Evolutionary conservation across 2,797 vertebrate genomes (phyloP), one percentile per base, ranked within the genome.

Genomic region (Bradypodion ventrale): DNA sequence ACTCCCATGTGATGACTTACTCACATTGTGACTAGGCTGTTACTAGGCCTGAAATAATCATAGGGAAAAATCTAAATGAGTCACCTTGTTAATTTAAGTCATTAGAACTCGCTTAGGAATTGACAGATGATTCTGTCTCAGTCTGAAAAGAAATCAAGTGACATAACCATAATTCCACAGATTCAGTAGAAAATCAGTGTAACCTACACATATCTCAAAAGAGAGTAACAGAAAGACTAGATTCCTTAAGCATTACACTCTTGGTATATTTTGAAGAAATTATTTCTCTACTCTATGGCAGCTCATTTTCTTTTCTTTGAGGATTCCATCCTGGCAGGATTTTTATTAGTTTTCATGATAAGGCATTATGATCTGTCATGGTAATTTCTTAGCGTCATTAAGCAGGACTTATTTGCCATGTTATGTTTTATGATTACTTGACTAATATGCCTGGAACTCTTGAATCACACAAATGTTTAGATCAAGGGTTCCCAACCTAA

Each of bases 1-100:
- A 27, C 7, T 46, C 49, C 15, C 23, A 37, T 75, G 49, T 56
- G n/a, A 75, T 44, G 27, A 75, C 27, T 75, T 68, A 40, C 15
- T 75, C 72, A 85, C n/a, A 42, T n/a, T 42, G 59, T 66, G 78
- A 80, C 56, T 59, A n/a, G 32, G 65, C 13, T 84, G 29, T 49
- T 70, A 59, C 40, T 70, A 68, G 32, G 70, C 73, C 13, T 69
- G 78, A 85, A 80, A 44, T 12, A 84, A 60, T 46, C 23, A 5
- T 35, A 42, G 32, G 44, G 42, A 16, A 76, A 68, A n/a, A 42
- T 74, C 46, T 68, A 12, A 32, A n/a, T 75, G 73, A 76, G 27
- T 76, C 62, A 68, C 13, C 13, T 29, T 52, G 16, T 40, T 40
- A 56, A 75, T 56, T 68, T 75, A n/a, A 66, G 40, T 16, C 74